Conservation (phyloP, 64 coral and sea anemone species). For the Dendronephthya gigantea region DNA sequence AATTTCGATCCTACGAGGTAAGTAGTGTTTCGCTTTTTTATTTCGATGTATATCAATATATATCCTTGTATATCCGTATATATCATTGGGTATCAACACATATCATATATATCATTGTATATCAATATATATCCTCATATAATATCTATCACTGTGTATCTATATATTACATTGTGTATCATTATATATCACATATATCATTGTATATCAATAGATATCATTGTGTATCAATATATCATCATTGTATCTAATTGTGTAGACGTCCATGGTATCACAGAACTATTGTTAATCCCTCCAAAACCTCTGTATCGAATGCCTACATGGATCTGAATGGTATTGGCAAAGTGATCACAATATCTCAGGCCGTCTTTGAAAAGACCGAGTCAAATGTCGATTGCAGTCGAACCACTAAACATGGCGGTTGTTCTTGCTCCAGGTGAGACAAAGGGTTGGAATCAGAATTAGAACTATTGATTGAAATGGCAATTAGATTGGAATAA, state of each 20-base stretch:
- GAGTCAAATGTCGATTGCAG: slow-evolving; percentile 39
- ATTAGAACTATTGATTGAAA: too few relatives aligned
- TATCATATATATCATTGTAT: neutral
- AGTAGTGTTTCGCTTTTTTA: neutral
- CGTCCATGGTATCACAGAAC: slow-evolving; percentile 93
- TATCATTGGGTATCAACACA: too few relatives aligned
- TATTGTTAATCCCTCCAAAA: slow-evolving; percentile 76
- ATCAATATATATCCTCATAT: too few relatives aligned
- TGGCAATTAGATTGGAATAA: too few relatives aligned
- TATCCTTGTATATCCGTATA: too few relatives aligned
- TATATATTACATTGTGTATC: too few relatives aligned
- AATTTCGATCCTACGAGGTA: slow-evolving; percentile 91
- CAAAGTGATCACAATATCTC: slow-evolving; percentile 85
- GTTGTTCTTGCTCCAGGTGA: slow-evolving; percentile 64
- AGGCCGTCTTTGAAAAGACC: slow-evolving; percentile 61
- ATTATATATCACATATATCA: neutral
- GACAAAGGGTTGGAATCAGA: neutral
- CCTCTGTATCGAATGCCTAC: slow-evolving; percentile 86
- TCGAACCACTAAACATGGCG: slow-evolving; percentile 54
- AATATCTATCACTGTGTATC: too few relatives aligned
- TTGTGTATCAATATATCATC: too few relatives aligned
- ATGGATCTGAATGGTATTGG: slow-evolving; percentile 93
- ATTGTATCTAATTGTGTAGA: slow-evolving; percentile 35
- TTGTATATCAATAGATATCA: too few relatives aligned
- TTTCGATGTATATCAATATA: neutral